Base-by-base conservation (phyloP, 2,888 invertebrate genomes). In the Tineola bisselliella region DNA sequence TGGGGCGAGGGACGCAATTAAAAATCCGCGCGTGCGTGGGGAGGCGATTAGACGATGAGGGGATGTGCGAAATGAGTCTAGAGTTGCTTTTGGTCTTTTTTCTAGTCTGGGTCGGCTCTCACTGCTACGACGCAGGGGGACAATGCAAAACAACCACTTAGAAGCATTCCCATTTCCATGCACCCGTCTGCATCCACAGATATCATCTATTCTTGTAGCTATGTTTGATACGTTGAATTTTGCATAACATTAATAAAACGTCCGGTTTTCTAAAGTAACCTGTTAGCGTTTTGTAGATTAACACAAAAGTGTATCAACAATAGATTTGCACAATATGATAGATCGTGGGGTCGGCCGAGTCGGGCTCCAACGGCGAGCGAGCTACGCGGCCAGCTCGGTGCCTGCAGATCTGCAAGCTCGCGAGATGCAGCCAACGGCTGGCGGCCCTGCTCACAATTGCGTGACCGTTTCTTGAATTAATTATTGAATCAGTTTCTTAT, bases 1-100 rank as follows among this genome's bases (percentile, higher is more conserved):
- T 75, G 75, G 69, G 78, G 84, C 25, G 48, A 48, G 44, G 84
- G 84, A 80, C 81, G 84, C 86, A 86, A 87, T 86, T 87, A 86
- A 84, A 83, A 84, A 83, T 73, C 81, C 84, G 86, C 86, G 86
- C 86, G 84, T 84, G 86, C 84, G 86, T 76, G 77, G 81, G 84
- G 82, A 76, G 73, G 79, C 84, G 86, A 87, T 87, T 87, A 87
- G 86, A 82, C 31, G 58, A 25, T 76, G 82, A 81, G 84, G 81
- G 81, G 79, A 74, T 73, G 75, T 69, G 70, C 81, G 80, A 78
- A 83, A 83, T 82, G 84, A 82, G 81, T 76, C 81, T 82, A 81
- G 78, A 48, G 48, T 15, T 48, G 15, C n/a, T 48, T 48, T 84
- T 86, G 81, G 80, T 77, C 79, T 79, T 80, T 81, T 86, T 84